These are phyloP conservation scores for Pseudomyrmex flavicornis DNA, from an alignment of 1,140 invertebrate species.

Conservation along the genomic window DNA sequence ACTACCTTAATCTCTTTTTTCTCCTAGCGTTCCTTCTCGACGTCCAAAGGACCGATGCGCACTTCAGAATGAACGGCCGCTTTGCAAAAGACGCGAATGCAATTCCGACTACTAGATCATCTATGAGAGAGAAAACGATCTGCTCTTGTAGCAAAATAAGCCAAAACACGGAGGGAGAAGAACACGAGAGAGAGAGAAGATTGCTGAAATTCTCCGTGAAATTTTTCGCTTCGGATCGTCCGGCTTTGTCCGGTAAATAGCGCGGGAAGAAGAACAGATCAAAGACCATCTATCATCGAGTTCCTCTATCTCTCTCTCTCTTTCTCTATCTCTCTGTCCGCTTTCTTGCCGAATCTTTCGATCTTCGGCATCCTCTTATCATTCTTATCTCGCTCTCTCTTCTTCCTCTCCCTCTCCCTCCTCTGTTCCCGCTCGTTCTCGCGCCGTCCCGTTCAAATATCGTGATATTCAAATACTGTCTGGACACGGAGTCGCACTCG, in stretches of 20 bases:
- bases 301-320: conserved; percentile 1
- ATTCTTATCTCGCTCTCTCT: conserved; percentile 13
- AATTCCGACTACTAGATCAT: conserved; percentile 13
- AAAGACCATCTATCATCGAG: conserved; percentile 32
- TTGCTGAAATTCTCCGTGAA: conserved; percentile 43
- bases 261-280: conserved; percentile 33
- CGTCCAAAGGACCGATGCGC: not conserved
- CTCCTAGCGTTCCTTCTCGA: not conserved
- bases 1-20: not conserved
- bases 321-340: too few relatives aligned
- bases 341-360: conserved; percentile 14
- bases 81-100: not conserved
- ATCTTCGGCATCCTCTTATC: conserved; percentile 47
- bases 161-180: conserved; percentile 2
- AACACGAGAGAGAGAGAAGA: conserved; percentile 5
- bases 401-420: not conserved
- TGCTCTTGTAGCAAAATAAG: conserved; percentile 40
- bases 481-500: conserved; percentile 47
- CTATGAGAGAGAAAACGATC: conserved; percentile 7
- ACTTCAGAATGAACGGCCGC: not conserved
- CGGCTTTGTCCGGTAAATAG: conserved; percentile 41
- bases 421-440: too few relatives aligned
- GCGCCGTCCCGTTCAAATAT: conserved; percentile 40
- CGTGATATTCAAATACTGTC: conserved; percentile 58
- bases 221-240: conserved; percentile 30